Evolutionary conservation across 2,888 invertebrate species (phyloP), one percentile per base, ranked within the genome.

Genomic region (Acanthosepion lycidas): DNA sequence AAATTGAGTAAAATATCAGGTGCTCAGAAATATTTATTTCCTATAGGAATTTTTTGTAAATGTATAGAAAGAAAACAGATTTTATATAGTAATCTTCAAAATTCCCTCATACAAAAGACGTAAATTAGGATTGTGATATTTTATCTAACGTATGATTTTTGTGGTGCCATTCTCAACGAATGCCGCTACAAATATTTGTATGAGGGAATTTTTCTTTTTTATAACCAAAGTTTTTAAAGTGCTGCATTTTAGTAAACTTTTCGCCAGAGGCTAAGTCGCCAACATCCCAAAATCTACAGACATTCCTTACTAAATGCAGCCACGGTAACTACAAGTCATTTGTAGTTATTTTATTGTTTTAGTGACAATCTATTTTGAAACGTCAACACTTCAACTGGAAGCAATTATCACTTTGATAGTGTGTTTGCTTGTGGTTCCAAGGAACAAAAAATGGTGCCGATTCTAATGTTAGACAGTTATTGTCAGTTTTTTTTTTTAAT

Each of bases 241-340:
- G n/a, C n/a, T 78, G 78, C 78, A 78, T n/a, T 78, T 78, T 78
- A 78, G 78, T 78, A 78, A 78, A n/a, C n/a, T 78, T 78, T 78
- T 78, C 78, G 78, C 6, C 59, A 59, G 59, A 59, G 59, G 59
- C 59, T 20, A 20, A 59, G 59, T 59, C 6, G 59, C 59, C 59
- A 59, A 78, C 28, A 78, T 78, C 78, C 78, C 28, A 9, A 78
- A 78, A 0, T 78, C 78, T n/a, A 78, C n/a, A 78, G 78, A 78
- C 78, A 78, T 78, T 78, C 78, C 78, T 78, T 78, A 78, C 78
- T 78, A 28, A 78, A 78, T 78, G 78, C 78, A 78, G 78, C 78
- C n/a, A 78, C 12, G 78, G 15, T 78, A 78, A 78, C 78, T 78
- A 78, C n/a, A 78, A 78, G 28, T n/a, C n/a, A 5, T 28, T 78